phyloP scores from a whole-genome alignment of 1,140 invertebrate species.

The Aphaenogaster floridana region DNA sequence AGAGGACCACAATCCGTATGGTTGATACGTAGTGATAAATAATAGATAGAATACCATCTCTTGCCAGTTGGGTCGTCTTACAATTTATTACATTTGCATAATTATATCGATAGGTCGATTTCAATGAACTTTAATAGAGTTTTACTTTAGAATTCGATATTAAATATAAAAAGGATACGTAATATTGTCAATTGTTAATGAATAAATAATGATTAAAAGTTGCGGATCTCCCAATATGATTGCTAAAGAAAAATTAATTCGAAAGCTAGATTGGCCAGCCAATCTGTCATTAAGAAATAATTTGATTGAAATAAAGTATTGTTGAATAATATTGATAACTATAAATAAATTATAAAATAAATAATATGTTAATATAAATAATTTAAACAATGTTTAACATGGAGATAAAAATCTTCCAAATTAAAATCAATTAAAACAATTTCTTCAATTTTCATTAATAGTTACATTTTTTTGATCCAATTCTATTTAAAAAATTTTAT shows the following conservation, averaged over 20 bases:
- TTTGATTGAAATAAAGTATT: background rate
- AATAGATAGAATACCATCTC: no score
- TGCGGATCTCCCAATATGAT: background rate
- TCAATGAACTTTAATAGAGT: background rate
- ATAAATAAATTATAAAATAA: background rate
- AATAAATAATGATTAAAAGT: slow-evolving; percentile 9
- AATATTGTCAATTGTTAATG: background rate
- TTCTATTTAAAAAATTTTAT: background rate
- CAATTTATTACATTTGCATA: no score
- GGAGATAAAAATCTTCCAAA: no score
- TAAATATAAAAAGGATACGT: background rate
- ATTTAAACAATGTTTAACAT: no score
- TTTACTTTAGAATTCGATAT: background rate
- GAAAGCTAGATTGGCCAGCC: background rate
- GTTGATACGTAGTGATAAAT: no score
- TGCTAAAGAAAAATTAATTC: slow-evolving; percentile 5
- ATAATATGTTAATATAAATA: background rate
- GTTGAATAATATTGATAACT: background rate
- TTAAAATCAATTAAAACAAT: no score
- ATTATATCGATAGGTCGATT: background rate
- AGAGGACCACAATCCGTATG: no score
- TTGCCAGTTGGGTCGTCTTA: no score
- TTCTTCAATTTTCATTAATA: background rate
- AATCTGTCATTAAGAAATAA: background rate
- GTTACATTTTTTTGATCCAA: background rate